Evolutionary conservation across 1,140 invertebrate genomes (phyloP), one percentile per base, ranked within the genome.

Genomic region (Apis florea): DNA sequence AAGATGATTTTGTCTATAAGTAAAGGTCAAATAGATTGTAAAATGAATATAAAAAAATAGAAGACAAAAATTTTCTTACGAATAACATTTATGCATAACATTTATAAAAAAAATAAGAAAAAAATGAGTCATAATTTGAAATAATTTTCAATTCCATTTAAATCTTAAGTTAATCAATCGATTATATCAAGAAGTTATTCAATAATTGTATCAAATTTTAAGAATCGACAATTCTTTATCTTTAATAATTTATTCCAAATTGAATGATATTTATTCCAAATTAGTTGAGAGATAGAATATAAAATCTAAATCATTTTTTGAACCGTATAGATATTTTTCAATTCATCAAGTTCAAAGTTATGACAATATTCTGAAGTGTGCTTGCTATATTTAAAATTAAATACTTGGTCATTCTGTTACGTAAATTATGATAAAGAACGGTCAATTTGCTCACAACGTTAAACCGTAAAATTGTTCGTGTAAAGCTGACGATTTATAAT

Each of bases 401-500:
- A 58, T 61, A 59, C 13, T 49, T 71, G 31, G 4, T 24, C 51
- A 19, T 51, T 11, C 10, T 51, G 21, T 63, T 79, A 31, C 26
- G 58, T 40, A 72, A 72, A 72, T 40, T 47, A 31, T 4, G 47
- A n/a, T 10, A 13, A 13, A 24, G 11, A 51, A n/a, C 11, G 12
- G 63, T 79, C 49, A 54, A 54, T 79, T 72, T 63, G 2, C 13
- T 63, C 53, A n/a, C 13, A n/a, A 72, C 58, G 68, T 49, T 13
- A 17, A 63, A 47, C 17, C 0, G 68, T 54, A 54, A 63, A 26
- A 58, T 67, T 59, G 19, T 17, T 49, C 19, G 24, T 40, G 40
- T 63, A 80, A 66, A 64, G 13, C 21, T 21, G 56, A 3, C 59
- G 49, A 82, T 82, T 59, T 75, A 75, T n/a, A 74, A 40, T 53